These are phyloP conservation scores for Pluvianellus socialis DNA, from an alignment of 2,113 vertebrate species.

Conservation along the genomic window DNA sequence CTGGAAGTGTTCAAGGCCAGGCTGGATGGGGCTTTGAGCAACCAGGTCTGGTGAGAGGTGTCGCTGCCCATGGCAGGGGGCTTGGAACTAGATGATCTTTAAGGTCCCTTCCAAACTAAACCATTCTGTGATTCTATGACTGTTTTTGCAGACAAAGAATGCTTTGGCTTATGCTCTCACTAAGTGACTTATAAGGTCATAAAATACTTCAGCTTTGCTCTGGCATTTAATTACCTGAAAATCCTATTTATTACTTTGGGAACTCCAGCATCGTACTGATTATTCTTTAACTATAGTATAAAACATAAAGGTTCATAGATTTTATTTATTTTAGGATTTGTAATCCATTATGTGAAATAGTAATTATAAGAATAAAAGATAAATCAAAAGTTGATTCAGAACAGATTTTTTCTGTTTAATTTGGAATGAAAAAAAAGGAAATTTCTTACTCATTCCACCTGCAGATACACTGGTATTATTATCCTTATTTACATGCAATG, in stretches of 20 bases:
- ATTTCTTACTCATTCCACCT: neutral
- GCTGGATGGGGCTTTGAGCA: neutral
- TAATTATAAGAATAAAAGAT: neutral
- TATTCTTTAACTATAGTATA: neutral
- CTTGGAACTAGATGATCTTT: neutral
- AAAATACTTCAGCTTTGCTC: neutral
- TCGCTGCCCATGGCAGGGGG: neutral
- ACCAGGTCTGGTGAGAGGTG: neutral
- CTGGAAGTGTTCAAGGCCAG: neutral
- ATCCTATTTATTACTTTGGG: neutral
- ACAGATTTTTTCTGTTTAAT: neutral
- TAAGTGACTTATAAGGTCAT: neutral
- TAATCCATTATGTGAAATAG: neutral
- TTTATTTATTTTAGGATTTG: neutral
- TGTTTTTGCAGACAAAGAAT: neutral
- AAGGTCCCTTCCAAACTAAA: neutral
- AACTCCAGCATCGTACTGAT: neutral
- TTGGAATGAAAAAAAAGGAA: neutral
- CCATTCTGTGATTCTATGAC: neutral
- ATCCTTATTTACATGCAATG: neutral
- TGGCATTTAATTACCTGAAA: neutral
- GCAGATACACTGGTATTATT: neutral
- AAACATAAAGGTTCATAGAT: neutral
- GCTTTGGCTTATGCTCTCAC: neutral
- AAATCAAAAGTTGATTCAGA: neutral